Conservation (phyloP, 2,113 vertebrate species). For the Barbus barbus region DNA sequence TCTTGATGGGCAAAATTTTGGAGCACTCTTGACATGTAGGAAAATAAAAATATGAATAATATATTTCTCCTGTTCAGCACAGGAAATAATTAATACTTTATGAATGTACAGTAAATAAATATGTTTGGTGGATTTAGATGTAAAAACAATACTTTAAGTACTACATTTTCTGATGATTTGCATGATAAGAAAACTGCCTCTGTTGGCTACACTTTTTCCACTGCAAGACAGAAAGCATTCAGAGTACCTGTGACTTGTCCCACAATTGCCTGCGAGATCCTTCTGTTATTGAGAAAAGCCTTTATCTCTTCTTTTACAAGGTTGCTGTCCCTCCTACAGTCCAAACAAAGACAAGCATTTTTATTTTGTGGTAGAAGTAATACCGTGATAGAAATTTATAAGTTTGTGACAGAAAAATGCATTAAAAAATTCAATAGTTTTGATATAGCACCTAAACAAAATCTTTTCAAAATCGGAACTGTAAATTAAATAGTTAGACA, state of each 20-base stretch:
- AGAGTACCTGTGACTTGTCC: slow-evolving; percentile 82
- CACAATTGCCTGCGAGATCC: slow-evolving; percentile 84
- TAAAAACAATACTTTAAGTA: background rate
- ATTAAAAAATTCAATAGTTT: background rate
- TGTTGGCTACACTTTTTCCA: background rate
- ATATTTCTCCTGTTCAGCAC: background rate
- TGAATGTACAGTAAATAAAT: background rate
- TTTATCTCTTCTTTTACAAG: slow-evolving; percentile 84
- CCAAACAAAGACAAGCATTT: slow-evolving; percentile 35
- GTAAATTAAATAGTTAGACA: background rate
- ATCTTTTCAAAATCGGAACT: too few species aligned
- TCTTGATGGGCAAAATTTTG: background rate
- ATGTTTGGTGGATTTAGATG: background rate
- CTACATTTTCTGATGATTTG: background rate
- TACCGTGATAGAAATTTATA: background rate
- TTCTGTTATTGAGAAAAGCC: slow-evolving; percentile 80
- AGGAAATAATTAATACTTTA: background rate
- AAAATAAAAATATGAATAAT: background rate
- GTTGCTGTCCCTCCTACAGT: slow-evolving; percentile 81
- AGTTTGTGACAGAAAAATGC: too few species aligned
- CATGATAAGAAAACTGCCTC: background rate
- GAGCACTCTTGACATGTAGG: background rate
- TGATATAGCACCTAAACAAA: background rate
- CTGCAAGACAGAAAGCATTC: background rate
- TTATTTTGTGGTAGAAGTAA: background rate